Evolutionary conservation across 2,113 vertebrate genomes (phyloP), one percentile per base, ranked within the genome.

Genomic region (Psettodes erumei): DNA sequence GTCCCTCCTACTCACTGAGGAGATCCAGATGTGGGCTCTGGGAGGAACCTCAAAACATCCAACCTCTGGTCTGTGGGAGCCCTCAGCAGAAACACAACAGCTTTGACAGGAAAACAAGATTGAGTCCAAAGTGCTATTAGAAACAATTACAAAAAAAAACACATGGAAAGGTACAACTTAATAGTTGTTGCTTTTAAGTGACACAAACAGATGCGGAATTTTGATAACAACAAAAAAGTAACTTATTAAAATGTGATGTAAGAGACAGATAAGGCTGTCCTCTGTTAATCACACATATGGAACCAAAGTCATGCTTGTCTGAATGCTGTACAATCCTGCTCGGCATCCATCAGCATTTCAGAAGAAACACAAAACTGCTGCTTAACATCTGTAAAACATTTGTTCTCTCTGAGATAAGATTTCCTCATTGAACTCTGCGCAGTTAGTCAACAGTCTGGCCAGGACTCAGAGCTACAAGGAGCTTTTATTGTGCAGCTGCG

Each of bases 351-450:
- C 55, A 30, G 53, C 1, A 0, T 55, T 71, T 79, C 65, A 55
- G 80, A 58, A 75, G 35, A 56, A 68, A 75, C 60, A 60, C 63
- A 59, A 84, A n/a, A 69, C n/a, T 8, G 5, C 72, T 71, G 85
- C 65, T 8, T 53, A 76, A 92, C 90, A 92, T 91, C 91, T 91
- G 92, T 38, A 69, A 89, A 83, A 53, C 90, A 92, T 93, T 90
- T 90, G 72, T 80, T 51, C 71, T 67, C 70, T 62, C 73, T 75
- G n/a, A 72, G 42, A 84, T 76, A 78, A 83, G 73, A 84, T 71
- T 89, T 84, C 78, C 83, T 82, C 61, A 62, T 21, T 51, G 40
- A 63, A 53, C 71, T 54, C 43, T 37, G 58, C 33, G 58, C 71
- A 83, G n/a, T n/a, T n/a, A 71, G 71, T 33, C 53, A 72, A 53